These are phyloP conservation scores for Microcebus lehilahytsara DNA, from an alignment of 2,113 vertebrate species.

Conservation along the genomic window DNA sequence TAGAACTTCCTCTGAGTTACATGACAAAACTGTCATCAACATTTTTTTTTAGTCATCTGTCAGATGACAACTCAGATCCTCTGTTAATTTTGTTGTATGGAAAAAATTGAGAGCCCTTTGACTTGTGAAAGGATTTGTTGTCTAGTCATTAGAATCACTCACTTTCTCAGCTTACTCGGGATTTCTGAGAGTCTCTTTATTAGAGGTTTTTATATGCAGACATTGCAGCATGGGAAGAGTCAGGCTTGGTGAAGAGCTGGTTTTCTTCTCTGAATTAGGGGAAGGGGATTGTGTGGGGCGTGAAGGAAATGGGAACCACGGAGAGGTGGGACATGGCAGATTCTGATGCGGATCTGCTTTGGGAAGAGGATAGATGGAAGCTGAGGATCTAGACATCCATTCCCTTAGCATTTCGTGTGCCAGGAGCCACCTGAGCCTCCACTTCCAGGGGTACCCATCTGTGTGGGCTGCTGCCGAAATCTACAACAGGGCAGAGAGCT, in stretches of 20 bases:
- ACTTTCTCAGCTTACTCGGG: not conserved
- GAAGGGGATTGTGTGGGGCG: accelerated
- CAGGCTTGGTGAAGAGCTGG: not conserved
- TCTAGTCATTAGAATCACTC: too few relatives aligned
- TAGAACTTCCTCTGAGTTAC: not conserved
- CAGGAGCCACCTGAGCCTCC: too few relatives aligned
- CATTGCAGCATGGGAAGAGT: accelerated
- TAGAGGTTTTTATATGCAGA: not conserved
- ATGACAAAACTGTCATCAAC: not conserved
- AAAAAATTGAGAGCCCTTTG: not conserved
- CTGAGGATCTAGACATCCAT: accelerated
- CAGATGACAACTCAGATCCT: not conserved
- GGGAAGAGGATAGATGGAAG: not conserved
- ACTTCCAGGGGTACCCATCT: not conserved
- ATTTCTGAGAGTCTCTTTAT: not conserved
- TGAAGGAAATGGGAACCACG: not conserved
- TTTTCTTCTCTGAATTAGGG: too few relatives aligned
- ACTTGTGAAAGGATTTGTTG: not conserved
- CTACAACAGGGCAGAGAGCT: not conserved
- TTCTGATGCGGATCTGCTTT: not conserved
- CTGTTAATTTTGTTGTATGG: not conserved
- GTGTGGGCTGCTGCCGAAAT: not conserved
- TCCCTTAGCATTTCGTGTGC: not conserved
- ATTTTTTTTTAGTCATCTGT: not conserved
- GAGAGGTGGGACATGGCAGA: not conserved